phyloP scores from a whole-genome alignment of 2,888 invertebrate species.

The Sinopyrophorus schimmeli region DNA sequence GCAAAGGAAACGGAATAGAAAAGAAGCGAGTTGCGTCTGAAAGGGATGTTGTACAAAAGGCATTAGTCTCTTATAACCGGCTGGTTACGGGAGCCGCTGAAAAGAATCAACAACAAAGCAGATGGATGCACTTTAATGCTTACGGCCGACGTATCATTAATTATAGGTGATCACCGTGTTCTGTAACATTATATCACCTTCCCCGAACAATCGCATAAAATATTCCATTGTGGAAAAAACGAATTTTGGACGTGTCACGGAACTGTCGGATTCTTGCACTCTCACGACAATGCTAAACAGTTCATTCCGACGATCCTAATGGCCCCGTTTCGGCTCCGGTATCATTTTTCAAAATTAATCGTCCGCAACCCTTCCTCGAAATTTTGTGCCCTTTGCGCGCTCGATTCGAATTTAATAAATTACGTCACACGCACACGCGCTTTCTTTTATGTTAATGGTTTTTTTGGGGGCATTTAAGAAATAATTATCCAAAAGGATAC shows the following conservation, averaged over 20 bases:
- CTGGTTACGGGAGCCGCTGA: slow-evolving; percentile 39
- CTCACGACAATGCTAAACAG: slow-evolving; percentile 27
- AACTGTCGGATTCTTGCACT: slow-evolving; percentile 20
- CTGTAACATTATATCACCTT: slow-evolving; percentile 48
- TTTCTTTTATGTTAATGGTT: no score
- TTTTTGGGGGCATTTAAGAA: no score
- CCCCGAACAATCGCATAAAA: slow-evolving; percentile 47
- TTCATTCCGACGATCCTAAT: slow-evolving; percentile 19
- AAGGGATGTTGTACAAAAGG: slow-evolving; percentile 48
- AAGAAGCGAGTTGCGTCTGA: slow-evolving; percentile 45
- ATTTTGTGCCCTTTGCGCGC: no score
- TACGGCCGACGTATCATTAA: slow-evolving; percentile 54
- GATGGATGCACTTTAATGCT: slow-evolving; percentile 53
- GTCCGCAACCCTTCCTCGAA: no score
- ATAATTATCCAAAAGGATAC: no score
- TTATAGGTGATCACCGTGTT: slow-evolving; percentile 52
- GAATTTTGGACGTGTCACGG: slow-evolving; percentile 40
- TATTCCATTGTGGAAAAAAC: slow-evolving; percentile 44
- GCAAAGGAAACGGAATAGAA: slow-evolving; percentile 46
- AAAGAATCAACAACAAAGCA: slow-evolving; percentile 51
- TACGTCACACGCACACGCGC: no score
- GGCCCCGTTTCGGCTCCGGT: no score
- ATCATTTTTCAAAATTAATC: slow-evolving; percentile 24
- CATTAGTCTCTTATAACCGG: slow-evolving; percentile 48
- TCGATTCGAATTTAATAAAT: no score